Percentiles rank a stretch among this genome's conserved stretches.
Evolutionary conservation across 2,797 vertebrate genomes (phyloP).

Genomic region (Silurus aristotelis): DNA sequence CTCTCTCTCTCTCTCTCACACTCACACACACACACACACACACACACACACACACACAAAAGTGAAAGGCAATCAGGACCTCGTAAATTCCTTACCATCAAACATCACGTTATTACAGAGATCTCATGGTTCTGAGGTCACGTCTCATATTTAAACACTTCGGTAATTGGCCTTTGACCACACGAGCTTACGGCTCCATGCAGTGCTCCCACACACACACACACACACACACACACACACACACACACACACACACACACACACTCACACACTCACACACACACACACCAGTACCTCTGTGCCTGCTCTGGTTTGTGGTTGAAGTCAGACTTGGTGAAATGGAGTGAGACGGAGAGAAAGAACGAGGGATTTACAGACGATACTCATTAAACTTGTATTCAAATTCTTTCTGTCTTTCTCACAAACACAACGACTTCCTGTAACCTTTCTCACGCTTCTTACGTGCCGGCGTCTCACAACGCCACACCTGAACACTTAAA

Average conservation of each 20-base stretch:
- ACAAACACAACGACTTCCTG: constrained; percentile 28
- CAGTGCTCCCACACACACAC: background rate
- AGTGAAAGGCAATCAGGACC: background rate
- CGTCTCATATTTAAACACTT: constrained; percentile 17
- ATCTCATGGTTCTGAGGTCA: background rate
- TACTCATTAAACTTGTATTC: background rate
- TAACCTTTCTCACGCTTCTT: constrained; percentile 63
- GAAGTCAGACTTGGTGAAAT: constrained; percentile 8
- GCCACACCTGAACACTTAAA: constrained; percentile 62
- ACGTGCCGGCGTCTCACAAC: constrained; percentile 68
- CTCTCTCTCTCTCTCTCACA: too few species aligned
- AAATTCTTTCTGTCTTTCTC: background rate
- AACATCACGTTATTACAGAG: background rate
- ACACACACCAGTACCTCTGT: constrained; percentile 30
- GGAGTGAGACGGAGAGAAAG: constrained; percentile 6
- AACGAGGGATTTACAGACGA: constrained; percentile 21
- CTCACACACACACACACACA: too few species aligned
- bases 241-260: constrained; percentile 6
- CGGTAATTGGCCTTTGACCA: constrained; percentile 49
- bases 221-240: background rate
- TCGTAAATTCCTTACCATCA: background rate
- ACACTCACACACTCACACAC: background rate
- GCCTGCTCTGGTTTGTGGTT: constrained; percentile 50
- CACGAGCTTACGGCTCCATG: background rate
- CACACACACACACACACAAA: too few species aligned